These are phyloP conservation scores for Ammodytes marinus DNA, from an alignment of 2,113 vertebrate genomes.

Conservation along the genomic window DNA sequence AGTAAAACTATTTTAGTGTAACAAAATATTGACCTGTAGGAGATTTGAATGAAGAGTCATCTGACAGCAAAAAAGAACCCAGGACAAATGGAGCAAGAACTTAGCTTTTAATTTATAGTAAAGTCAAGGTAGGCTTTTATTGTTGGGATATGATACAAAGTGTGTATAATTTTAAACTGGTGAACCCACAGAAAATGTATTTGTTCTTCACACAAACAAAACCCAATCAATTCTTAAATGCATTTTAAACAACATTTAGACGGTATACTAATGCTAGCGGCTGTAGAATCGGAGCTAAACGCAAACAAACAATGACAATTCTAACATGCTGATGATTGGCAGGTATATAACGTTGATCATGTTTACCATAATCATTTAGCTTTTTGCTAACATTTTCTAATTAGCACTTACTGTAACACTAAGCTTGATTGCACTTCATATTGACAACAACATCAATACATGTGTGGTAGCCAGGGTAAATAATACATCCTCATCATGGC, in stretches of 20 bases:
- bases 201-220: background rate
- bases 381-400: background rate
- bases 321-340: background rate
- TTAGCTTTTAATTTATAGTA: background rate
- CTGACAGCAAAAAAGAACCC: background rate
- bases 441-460: background rate
- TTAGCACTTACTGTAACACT: background rate
- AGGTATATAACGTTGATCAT: background rate
- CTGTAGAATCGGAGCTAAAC: background rate
- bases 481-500: no score
- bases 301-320: background rate
- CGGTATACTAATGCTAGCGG: background rate
- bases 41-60: background rate
- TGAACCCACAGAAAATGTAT: background rate
- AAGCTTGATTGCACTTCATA: background rate
- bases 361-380: background rate
- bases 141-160: background rate
- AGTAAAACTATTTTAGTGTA: background rate
- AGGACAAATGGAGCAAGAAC: background rate
- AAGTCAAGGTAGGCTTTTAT: background rate
- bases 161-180: background rate
- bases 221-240: background rate
- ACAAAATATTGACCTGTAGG: background rate
- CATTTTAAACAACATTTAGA: background rate
- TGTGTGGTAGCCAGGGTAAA: background rate